Conservation (phyloP, 2,113 vertebrate genomes). For the Zonotrichia leucophrys region DNA sequence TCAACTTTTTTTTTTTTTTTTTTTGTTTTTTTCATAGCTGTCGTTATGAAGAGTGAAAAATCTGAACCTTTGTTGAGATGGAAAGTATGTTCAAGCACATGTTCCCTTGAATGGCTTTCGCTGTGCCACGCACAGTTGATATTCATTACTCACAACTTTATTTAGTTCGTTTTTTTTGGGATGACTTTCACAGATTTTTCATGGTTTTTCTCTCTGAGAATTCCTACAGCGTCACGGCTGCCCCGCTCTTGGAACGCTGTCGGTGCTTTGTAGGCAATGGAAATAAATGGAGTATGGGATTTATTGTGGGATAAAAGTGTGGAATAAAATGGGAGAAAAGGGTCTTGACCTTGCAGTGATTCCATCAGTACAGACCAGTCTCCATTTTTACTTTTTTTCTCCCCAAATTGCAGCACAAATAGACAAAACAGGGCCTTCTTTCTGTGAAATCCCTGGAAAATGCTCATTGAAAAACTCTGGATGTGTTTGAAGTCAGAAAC, state of each 20-base stretch:
- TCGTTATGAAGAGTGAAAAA: constrained; percentile 1
- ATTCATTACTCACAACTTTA: background rate
- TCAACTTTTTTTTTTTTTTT: background rate
- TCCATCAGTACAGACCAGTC: background rate
- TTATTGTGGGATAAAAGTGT: background rate
- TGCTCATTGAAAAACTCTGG: background rate
- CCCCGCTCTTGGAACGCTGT: background rate
- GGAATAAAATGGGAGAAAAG: background rate
- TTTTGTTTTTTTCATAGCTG: background rate
- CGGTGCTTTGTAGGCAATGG: background rate
- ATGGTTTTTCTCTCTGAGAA: background rate
- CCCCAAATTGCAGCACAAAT: background rate
- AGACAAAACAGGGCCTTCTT: background rate
- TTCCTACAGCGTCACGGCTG: background rate
- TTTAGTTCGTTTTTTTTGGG: background rate
- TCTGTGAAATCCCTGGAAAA: background rate
- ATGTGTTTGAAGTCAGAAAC: background rate
- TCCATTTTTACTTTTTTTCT: background rate
- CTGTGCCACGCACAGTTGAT: constrained; percentile 8
- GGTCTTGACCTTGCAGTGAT: background rate
- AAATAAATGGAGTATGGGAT: background rate
- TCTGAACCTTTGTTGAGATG: background rate
- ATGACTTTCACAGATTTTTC: constrained; percentile 22
- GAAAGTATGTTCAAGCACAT: constrained; percentile 34
- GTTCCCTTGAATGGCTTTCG: background rate